These are phyloP conservation scores for Tethya wilhelma DNA, from an alignment of 37 sponge, comb jelly and placozoan genomes.

Conservation along the genomic window DNA sequence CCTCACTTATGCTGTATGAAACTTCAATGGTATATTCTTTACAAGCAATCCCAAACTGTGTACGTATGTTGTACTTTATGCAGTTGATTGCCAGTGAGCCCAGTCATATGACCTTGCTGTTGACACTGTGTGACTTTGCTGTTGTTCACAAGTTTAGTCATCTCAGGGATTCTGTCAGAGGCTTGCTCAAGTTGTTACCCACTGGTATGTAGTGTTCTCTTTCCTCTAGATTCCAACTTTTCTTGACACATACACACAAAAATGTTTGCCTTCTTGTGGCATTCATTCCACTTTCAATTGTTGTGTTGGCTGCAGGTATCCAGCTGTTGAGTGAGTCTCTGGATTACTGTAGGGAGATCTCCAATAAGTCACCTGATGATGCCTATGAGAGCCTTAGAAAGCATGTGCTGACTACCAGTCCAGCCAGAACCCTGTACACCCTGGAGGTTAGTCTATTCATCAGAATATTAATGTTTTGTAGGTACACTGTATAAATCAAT, in stretches of 20 bases:
- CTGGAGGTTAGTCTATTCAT: slow-evolving; percentile 55
- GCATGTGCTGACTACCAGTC: slow-evolving; percentile 36
- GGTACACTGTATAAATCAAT: neutral
- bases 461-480: neutral
- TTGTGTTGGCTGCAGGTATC: slow-evolving; percentile 40
- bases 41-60: too few species aligned
- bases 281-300: too few species aligned
- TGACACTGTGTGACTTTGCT: slow-evolving; percentile 82
- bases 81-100: slow-evolving; percentile 66
- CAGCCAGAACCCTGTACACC: slow-evolving; percentile 58
- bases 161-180: slow-evolving; percentile 72
- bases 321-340: slow-evolving; percentile 36
- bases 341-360: slow-evolving; percentile 48
- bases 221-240: neutral
- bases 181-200: slow-evolving; percentile 75
- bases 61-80: too few species aligned
- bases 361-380: slow-evolving; percentile 22
- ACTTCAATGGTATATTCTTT: too few species aligned
- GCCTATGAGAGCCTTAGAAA: slow-evolving; percentile 13
- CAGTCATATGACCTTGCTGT: slow-evolving; percentile 53
- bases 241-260: neutral
- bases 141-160: slow-evolving; percentile 26
- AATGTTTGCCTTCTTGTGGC: neutral
- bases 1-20: too few species aligned
- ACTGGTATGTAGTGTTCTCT: slow-evolving; percentile 71